These are phyloP conservation scores for Geothlypis trichas DNA, from an alignment of 2,113 vertebrate genomes.

Conservation along the genomic window DNA sequence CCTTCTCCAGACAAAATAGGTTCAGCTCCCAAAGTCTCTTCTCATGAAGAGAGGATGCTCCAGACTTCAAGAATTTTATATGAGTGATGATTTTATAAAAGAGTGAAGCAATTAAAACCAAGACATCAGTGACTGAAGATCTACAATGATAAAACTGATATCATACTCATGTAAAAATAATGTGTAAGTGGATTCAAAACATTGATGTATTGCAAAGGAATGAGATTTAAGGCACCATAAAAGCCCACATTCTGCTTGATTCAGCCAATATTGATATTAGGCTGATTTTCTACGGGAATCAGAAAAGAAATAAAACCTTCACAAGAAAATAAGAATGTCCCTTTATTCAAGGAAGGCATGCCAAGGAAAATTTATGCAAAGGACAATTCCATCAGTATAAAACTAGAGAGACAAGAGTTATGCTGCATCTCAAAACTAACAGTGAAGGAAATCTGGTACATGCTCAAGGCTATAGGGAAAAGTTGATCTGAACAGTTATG, in stretches of 20 bases:
- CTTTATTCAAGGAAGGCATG: background rate
- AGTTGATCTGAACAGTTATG: background rate
- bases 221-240: background rate
- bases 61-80: background rate
- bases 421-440: background rate
- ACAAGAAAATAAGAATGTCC: background rate
- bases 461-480: background rate
- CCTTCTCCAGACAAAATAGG: background rate
- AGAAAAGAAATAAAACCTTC: background rate
- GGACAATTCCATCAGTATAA: background rate
- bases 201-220: background rate
- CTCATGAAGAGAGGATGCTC: background rate
- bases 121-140: background rate
- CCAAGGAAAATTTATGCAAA: background rate
- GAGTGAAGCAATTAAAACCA: background rate
- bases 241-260: background rate
- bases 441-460: background rate
- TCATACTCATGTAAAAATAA: background rate
- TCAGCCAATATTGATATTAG: background rate
- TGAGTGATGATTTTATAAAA: background rate
- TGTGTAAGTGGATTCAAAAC: background rate
- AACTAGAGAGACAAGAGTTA: background rate
- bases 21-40: background rate
- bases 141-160: background rate
- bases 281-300: background rate